Evolutionary conservation across 2,113 vertebrate species (phyloP).

Genomic region (Hypocryptadius cinnamomeus): DNA sequence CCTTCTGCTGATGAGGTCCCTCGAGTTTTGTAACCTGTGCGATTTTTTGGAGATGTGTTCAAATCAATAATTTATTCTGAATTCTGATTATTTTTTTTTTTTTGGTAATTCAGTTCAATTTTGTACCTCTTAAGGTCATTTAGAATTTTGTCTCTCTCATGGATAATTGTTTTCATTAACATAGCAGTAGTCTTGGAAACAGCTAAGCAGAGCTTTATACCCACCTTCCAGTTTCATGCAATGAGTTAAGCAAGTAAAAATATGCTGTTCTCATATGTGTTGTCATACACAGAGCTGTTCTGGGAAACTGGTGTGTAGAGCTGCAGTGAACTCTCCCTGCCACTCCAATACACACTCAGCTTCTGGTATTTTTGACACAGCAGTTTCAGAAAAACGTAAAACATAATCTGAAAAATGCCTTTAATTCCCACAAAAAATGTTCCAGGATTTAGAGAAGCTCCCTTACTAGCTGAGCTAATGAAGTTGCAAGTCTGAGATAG

Average conservation of each 20-base stretch:
- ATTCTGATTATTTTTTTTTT: not conserved
- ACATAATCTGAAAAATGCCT: not conserved
- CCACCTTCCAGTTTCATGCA: not conserved
- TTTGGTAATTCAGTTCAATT: not conserved
- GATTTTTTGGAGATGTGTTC: not conserved
- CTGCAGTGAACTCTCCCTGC: not conserved
- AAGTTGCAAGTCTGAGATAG: not conserved
- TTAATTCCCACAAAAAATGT: not conserved
- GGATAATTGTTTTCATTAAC: not conserved
- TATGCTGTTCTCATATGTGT: not conserved
- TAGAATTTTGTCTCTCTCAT: not conserved
- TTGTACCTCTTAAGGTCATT: not conserved
- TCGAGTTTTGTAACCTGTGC: not conserved
- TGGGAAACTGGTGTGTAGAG: not conserved
- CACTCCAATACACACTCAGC: not conserved
- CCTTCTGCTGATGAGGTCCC: not conserved
- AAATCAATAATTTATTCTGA: not conserved
- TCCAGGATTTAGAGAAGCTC: not conserved
- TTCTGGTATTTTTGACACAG: not conserved
- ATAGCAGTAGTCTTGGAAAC: slow-evolving; percentile 28
- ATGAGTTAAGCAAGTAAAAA: not conserved
- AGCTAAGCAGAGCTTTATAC: not conserved
- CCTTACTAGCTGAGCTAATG: not conserved
- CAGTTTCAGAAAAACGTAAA: not conserved
- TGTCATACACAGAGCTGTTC: not conserved